Evolutionary conservation across 2,797 vertebrate species (phyloP).

Genomic region (Danio choprae): DNA sequence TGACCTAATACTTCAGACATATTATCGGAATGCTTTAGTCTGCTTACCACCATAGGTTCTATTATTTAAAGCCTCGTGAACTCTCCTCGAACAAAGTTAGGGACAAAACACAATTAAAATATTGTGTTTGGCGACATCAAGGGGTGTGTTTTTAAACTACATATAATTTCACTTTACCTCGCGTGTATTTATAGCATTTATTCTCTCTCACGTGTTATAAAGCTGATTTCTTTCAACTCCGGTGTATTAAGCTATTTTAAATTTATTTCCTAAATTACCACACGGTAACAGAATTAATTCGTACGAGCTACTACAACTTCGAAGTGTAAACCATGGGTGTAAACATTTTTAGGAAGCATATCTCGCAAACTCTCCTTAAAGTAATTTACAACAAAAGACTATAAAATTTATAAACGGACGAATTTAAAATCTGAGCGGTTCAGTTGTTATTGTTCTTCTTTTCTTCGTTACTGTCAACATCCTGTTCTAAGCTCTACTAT

Average conservation of each 20-base stretch:
- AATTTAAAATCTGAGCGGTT: not conserved
- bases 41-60: not conserved
- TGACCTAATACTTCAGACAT: not conserved
- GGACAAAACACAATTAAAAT: not conserved
- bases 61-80: not conserved
- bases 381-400: not conserved
- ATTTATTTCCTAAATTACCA: no score
- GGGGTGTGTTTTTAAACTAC: conserved; percentile 26
- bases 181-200: not conserved
- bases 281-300: not conserved
- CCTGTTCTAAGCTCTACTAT: no score
- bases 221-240: no score
- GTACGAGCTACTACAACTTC: no score
- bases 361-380: not conserved
- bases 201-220: no score
- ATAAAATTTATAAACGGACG: not conserved
- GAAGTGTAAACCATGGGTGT: no score
- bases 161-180: not conserved
- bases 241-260: no score
- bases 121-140: conserved; percentile 38
- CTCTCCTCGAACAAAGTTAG: not conserved
- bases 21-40: conserved; percentile 10
- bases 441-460: not conserved
- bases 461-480: no score
- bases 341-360: no score